A percentile compares a stretch with the other conserved stretches of the same genome.
Conservation (phyloP, 2,113 vertebrate species). For the Nipponia nippon region DNA sequence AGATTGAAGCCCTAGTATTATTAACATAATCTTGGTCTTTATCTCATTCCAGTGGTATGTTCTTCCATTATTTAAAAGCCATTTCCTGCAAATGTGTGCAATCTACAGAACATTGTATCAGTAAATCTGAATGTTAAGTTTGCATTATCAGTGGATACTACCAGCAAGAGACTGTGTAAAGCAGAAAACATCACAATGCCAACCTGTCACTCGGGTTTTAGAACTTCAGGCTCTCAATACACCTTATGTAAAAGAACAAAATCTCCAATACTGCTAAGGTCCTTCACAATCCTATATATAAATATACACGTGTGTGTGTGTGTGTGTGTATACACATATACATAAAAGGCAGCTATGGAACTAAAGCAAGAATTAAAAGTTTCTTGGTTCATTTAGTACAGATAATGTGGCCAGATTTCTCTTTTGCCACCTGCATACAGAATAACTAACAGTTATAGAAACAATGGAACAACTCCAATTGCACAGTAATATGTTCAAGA, state of each 20-base stretch:
- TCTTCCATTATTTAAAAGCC: not conserved
- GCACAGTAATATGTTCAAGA: not conserved
- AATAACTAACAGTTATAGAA: not conserved
- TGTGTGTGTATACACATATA: not conserved
- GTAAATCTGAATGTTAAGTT: not conserved
- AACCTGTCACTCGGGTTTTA: not conserved
- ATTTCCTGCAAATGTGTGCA: not conserved
- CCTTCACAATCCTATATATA: not conserved
- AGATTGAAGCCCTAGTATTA: not conserved
- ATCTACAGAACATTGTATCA: not conserved
- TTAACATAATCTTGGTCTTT: not conserved
- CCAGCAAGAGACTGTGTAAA: not conserved
- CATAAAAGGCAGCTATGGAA: not conserved
- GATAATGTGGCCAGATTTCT: not conserved
- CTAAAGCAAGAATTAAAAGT: not conserved
- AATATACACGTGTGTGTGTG: accelerated
- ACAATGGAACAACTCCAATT: not conserved
- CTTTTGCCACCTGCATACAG: not conserved
- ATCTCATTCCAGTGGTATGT: not conserved
- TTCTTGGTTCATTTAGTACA: not conserved
- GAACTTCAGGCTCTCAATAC: not conserved
- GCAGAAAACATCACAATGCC: not conserved
- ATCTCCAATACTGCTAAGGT: not conserved
- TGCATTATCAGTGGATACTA: not conserved
- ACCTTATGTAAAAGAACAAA: not conserved